phyloP scores from a whole-genome alignment of 1,140 invertebrate genomes.

The Notospermus geniculatus region DNA sequence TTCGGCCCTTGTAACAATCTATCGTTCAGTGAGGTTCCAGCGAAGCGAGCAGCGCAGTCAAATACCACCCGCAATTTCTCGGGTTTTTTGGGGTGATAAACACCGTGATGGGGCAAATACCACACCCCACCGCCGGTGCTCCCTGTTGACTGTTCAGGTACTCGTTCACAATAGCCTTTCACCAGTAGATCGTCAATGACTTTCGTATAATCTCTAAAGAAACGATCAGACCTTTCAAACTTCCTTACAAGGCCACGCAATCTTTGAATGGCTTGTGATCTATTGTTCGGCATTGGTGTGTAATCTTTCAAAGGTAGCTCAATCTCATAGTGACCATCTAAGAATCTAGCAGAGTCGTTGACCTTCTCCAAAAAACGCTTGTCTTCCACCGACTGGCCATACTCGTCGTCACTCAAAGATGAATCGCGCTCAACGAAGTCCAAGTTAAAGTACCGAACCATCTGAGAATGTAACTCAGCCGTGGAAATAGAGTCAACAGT shows the following conservation, averaged over 20 bases:
- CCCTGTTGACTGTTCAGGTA: not conserved
- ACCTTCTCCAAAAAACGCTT: not conserved
- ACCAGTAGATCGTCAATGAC: not conserved
- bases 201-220: not conserved
- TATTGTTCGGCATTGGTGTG: not conserved
- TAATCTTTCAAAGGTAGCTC: not conserved
- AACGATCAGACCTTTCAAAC: not conserved
- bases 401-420: too few species aligned
- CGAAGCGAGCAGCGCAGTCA: conserved; percentile 11
- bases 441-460: too few species aligned
- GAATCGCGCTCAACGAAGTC: too few species aligned
- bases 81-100: conserved; percentile 7
- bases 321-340: not conserved
- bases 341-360: not conserved
- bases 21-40: conserved; percentile 17
- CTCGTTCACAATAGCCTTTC: conserved; percentile 10
- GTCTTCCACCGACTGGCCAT: not conserved
- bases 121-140: not conserved
- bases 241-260: not conserved
- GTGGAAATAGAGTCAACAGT: too few species aligned
- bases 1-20: conserved; percentile 11
- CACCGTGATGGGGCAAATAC: conserved; percentile 17
- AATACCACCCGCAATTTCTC: conserved; percentile 1
- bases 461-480: too few species aligned
- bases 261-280: too few species aligned